A percentile compares a stretch with the other conserved stretches of the same genome.
Conservation (phyloP, 2,113 vertebrate species). For the Apus apus region DNA sequence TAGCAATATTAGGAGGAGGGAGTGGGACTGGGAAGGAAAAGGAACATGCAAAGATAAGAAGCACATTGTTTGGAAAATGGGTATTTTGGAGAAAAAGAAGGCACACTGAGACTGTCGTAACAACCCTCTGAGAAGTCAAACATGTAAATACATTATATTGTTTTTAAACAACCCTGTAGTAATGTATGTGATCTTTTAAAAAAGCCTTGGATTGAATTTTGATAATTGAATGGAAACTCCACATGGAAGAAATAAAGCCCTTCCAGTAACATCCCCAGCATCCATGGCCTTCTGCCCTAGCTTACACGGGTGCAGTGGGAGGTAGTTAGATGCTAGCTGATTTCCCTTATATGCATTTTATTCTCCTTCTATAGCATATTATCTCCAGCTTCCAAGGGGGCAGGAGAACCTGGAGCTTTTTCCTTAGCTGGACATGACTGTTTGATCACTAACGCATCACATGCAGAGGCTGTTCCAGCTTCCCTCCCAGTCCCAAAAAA, state of each 20-base stretch:
- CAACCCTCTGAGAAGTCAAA: neutral
- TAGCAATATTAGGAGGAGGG: neutral
- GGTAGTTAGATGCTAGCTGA: neutral
- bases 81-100: neutral
- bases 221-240: neutral
- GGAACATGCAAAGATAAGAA: neutral
- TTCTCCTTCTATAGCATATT: neutral
- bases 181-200: neutral
- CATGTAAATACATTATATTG: neutral
- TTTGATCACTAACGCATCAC: neutral
- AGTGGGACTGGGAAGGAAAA: neutral
- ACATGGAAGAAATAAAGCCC: neutral
- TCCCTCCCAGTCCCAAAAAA: neutral
- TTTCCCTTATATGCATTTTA: neutral
- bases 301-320: neutral
- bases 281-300: neutral
- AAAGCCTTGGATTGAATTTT: neutral
- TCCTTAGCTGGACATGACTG: neutral
- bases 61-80: neutral
- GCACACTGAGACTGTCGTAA: fast-evolving
- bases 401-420: neutral
- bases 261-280: neutral
- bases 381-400: neutral
- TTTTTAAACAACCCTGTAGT: neutral
- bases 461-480: neutral